These are phyloP conservation scores for Eristalis intricaria DNA, from an alignment of 2,888 invertebrate species.

Conservation along the genomic window DNA sequence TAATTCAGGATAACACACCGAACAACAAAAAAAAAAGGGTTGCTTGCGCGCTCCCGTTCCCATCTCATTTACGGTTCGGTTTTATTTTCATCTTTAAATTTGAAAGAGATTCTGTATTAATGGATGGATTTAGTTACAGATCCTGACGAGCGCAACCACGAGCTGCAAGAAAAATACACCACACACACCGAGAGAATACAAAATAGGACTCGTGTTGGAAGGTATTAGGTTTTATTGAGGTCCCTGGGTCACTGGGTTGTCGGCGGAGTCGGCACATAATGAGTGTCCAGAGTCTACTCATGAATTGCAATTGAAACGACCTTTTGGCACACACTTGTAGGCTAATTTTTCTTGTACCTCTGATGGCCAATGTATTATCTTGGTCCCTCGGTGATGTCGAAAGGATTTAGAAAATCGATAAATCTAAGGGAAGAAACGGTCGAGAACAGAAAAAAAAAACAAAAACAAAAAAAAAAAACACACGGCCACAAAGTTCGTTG, in stretches of 20 bases:
- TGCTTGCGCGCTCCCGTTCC: background rate
- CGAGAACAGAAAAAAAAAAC: background rate
- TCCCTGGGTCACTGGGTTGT: conserved; percentile 27
- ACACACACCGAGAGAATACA: background rate
- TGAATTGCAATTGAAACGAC: conserved; percentile 13
- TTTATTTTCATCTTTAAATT: conserved; percentile 43
- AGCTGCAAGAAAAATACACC: background rate
- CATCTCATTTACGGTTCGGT: conserved; percentile 18
- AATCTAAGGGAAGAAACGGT: background rate
- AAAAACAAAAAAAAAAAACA: background rate
- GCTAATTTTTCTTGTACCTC: background rate
- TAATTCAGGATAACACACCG: conserved; percentile 24
- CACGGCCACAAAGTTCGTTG: conserved; percentile 12
- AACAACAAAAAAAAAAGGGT: conserved; percentile 30
- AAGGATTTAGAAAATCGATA: conserved; percentile 26
- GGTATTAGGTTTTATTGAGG: conserved; percentile 44
- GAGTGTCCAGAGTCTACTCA: background rate
- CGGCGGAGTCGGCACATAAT: background rate
- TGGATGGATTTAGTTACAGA: conserved; percentile 33
- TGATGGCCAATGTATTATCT: background rate
- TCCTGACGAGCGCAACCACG: background rate
- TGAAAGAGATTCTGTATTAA: conserved; percentile 45
- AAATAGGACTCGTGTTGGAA: conserved; percentile 12
- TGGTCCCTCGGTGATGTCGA: background rate
- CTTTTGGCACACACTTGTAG: conserved; percentile 11